These are phyloP conservation scores for Nothocercus nigrocapillus DNA, from an alignment of 2,113 vertebrate species.

Conservation along the genomic window DNA sequence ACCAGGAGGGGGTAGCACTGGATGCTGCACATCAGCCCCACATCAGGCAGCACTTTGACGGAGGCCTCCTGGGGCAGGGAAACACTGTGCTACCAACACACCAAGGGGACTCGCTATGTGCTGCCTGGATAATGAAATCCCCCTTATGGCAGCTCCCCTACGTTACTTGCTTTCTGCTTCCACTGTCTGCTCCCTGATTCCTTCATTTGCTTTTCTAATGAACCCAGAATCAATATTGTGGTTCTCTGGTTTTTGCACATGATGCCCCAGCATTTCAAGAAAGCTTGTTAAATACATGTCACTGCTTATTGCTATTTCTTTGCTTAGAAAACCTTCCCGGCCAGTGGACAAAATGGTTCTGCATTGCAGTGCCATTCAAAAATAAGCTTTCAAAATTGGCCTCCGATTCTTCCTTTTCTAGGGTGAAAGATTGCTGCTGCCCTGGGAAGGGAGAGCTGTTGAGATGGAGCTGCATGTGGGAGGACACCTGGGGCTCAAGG, in stretches of 20 bases:
- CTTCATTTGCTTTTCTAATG: background rate
- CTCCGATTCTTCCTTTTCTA: background rate
- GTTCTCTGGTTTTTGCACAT: background rate
- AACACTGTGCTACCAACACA: rapidly evolving
- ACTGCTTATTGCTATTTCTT: background rate
- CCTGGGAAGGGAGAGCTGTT: background rate
- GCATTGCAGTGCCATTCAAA: background rate
- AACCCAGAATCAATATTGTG: background rate
- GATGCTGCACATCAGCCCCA: background rate
- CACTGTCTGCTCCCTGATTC: background rate
- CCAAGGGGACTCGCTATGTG: background rate
- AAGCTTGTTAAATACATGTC: background rate
- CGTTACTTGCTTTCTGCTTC: background rate
- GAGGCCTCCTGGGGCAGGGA: background rate
- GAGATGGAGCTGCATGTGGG: background rate
- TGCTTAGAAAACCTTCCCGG: background rate
- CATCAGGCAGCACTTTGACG: background rate
- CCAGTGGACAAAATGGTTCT: background rate
- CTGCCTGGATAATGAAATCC: background rate
- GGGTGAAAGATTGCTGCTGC: background rate
- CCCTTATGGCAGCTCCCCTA: background rate
- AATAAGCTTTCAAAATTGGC: background rate
- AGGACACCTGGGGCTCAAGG: background rate
- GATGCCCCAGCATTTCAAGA: background rate
- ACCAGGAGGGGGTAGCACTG: background rate